Evolutionary conservation across 2,888 invertebrate genomes (phyloP), one percentile per base, ranked within the genome.

Genomic region (Galerucella calmariensis): DNA sequence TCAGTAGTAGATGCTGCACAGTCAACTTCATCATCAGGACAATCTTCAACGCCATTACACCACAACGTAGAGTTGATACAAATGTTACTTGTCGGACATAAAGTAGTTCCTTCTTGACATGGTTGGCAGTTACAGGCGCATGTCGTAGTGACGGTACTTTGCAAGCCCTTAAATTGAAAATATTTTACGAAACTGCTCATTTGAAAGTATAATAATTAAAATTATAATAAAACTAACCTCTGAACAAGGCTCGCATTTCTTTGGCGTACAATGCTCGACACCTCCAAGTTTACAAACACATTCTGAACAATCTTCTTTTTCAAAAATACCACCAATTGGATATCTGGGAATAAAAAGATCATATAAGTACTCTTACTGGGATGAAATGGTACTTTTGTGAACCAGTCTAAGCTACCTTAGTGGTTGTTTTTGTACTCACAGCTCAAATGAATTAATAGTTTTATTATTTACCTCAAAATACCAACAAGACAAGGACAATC

Each of bases 21-120:
- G 73, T 91, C 88, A 2, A 87, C 86, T 87, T 96, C 96, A 85
- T 96, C 96, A 83, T 96, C 95, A 0, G 94, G 92, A 82, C 96
- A 96, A 86, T 96, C 93, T 77, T 91, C 90, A 0, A 94, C 88
- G 0, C 95, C 95, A 84, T 96, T 92, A 84, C 96, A 96, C 95
- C 96, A 96, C 12, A 90, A 88, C 0, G 90, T 87, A 56, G 91
- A 89, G 0, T 92, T 89, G 16, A 96, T 90, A 82, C 96, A 96
- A 68, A 92, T 88, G 74, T 92, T 92, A 84, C 92, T 93, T 0
- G 94, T 93, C 1, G 92, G 92, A 81, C 96, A 96, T 35, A 94
- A 88, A 61, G 88, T 89, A 16, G 92, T 91, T 24, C 90, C 91
- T n/a, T 86, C 83, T 0, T 92, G 90, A 81, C 96, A 96, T 0